Conservation (phyloP, 2,797 vertebrate genomes). For the Enteromius argenteus region DNA sequence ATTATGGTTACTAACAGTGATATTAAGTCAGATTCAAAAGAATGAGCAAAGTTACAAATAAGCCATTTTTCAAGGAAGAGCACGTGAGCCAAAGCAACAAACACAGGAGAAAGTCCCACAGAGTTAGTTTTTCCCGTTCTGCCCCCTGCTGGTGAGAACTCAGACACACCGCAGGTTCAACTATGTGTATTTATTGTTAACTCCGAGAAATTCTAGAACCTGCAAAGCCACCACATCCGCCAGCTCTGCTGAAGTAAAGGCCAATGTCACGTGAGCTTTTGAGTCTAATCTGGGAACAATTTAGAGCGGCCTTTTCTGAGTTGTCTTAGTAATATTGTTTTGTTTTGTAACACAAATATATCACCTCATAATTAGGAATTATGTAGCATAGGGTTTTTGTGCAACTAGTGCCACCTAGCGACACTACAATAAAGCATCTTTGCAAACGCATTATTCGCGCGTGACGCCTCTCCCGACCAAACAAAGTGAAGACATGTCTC, state of each 20-base stretch:
- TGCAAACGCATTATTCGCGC: neutral
- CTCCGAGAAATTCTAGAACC: constrained; percentile 26
- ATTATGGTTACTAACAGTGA: neutral
- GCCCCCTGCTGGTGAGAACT: constrained; percentile 36
- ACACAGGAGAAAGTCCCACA: neutral
- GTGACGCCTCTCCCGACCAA: neutral
- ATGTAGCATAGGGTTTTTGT: neutral
- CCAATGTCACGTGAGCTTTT: constrained; percentile 14
- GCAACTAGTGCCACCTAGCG: neutral
- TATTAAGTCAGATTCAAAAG: neutral
- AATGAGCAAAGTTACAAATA: neutral
- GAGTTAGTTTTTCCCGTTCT: neutral
- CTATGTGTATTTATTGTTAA: constrained; percentile 36
- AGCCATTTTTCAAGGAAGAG: neutral
- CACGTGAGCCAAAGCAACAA: constrained; percentile 1
- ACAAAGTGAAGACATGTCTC: neutral
- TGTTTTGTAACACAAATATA: neutral
- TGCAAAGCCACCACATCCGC: constrained; percentile 42
- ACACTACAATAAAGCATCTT: neutral
- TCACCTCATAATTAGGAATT: neutral
- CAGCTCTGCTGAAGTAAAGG: constrained; percentile 3
- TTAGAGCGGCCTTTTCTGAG: neutral
- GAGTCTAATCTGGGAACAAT: constrained; percentile 24
- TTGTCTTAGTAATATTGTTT: neutral
- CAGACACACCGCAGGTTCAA: neutral